Evolutionary conservation across 2,888 invertebrate genomes (phyloP).

Genomic region (Catocala sponsa): DNA sequence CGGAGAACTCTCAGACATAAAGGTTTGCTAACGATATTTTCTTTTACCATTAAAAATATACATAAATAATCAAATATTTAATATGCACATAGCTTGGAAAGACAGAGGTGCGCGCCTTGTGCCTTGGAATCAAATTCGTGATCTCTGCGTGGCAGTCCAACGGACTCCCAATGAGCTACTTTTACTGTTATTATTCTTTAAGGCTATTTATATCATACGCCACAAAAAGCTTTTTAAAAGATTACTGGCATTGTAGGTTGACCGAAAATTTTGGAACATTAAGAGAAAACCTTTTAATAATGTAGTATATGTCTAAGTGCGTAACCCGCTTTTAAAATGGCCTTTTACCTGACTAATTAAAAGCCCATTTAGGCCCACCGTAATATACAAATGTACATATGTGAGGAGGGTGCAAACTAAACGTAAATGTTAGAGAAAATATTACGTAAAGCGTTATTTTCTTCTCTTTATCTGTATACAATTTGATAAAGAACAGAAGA

Average conservation of each 20-base stretch:
- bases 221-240: conserved; percentile 18
- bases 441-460: neutral
- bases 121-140: no score
- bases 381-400: neutral
- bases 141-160: no score
- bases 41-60: no score
- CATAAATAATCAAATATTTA: no score
- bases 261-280: conserved; percentile 27
- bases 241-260: conserved; percentile 1
- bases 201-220: conserved; percentile 9
- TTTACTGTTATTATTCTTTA: neutral
- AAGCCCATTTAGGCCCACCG: conserved; percentile 30
- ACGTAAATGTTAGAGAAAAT: neutral
- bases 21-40: no score
- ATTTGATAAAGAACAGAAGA: no score
- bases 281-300: conserved; percentile 40
- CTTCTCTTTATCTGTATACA: neutral
- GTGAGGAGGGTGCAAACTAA: neutral
- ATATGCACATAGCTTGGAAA: no score
- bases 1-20: no score
- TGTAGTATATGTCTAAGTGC: conserved; percentile 31
- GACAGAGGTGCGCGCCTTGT: no score
- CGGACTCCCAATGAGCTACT: no score
- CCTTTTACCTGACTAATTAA: conserved; percentile 46
- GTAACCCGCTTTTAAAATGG: conserved; percentile 33